Base-by-base conservation (phyloP, 2,113 vertebrate genomes). In the Stigmatopora nigra region DNA sequence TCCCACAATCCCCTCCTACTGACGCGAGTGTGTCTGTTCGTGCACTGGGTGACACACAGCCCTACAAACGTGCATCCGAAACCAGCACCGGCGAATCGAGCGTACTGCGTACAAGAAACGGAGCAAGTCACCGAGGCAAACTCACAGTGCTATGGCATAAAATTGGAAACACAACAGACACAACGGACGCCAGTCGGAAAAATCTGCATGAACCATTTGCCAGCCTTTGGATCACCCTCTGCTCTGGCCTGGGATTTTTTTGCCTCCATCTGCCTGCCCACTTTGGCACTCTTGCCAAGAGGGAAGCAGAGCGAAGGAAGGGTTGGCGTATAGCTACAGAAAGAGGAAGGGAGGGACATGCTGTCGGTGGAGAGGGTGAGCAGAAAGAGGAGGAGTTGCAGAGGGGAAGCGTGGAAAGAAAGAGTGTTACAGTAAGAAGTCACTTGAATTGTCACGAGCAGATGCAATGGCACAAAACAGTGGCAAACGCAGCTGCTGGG, bases 1-100 rank as follows among this genome's bases (percentile, higher is more conserved):
- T 86, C 86, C 82, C 82, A 86, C 86, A 86, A 88, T 88, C 81
- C 84, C 84, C 87, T 89, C 87, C 87, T 87, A 80, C 83, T 86
- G 87, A 83, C 80, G 83, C 83, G 82, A 86, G 82, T 76, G 79
- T 80, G 83, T 85, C 79, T 73, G 75, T 84, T 79, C 76, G 66
- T 75, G 73, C 81, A 86, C 78, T 51, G 83, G 84, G 83, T 88
- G 82, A 87, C 86, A 88, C 82, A 77, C 72, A 78, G 67, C 66
- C 65, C 78, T 71, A 59, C 60, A 77, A 79, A 71, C 70, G 72
- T 52, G 69, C 77, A 69, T 62, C 68, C 55, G 5, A 73, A 56
- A 60, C 58, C 22, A 59, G 65, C 70, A 71, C 75, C 68, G 78
- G 76, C 64, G 59, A 64, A 57, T 66, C 57, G 68, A 68, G 80